Percentiles rank a stretch among this genome's conserved stretches.
phyloP scores from a whole-genome alignment of 2,888 invertebrate species.

The Platynereis dumerilii region DNA sequence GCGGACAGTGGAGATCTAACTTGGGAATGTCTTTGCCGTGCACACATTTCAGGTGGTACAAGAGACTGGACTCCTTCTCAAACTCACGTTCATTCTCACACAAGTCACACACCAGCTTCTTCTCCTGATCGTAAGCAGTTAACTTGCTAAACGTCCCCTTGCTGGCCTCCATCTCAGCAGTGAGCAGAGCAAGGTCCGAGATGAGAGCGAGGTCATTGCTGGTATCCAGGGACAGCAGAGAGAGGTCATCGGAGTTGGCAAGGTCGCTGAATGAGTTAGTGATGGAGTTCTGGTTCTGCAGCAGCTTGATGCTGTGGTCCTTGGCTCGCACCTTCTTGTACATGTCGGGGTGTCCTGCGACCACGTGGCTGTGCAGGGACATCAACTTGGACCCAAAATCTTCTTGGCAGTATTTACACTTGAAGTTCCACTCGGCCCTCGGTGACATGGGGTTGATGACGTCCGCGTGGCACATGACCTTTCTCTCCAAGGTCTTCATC shows the following conservation, averaged over 20 bases:
- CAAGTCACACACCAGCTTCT: conserved; percentile 12
- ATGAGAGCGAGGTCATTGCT: conserved; percentile 7
- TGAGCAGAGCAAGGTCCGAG: neutral
- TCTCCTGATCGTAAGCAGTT: neutral
- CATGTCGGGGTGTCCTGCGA: conserved; percentile 17
- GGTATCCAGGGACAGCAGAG: neutral
- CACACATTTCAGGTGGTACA: conserved; percentile 20
- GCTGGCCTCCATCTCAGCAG: neutral
- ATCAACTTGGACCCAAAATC: conserved; percentile 6
- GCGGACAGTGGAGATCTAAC: neutral
- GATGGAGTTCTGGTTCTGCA: neutral
- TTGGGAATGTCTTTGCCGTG: conserved; percentile 14
- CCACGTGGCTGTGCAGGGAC: conserved; percentile 20
- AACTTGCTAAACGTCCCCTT: neutral
- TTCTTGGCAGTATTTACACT: conserved; percentile 18
- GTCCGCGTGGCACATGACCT: conserved; percentile 15
- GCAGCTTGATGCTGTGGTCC: conserved; percentile 13
- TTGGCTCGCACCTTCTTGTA: conserved; percentile 19
- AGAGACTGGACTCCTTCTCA: conserved; percentile 9
- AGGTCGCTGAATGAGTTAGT: neutral
- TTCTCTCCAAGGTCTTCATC: conserved; percentile 23
- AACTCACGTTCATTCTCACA: conserved; percentile 12
- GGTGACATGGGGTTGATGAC: conserved; percentile 10
- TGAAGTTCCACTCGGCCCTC: conserved; percentile 5
- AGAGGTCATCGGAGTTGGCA: neutral